Conservation (phyloP, 2,113 vertebrate genomes). For the Sander vitreus region DNA sequence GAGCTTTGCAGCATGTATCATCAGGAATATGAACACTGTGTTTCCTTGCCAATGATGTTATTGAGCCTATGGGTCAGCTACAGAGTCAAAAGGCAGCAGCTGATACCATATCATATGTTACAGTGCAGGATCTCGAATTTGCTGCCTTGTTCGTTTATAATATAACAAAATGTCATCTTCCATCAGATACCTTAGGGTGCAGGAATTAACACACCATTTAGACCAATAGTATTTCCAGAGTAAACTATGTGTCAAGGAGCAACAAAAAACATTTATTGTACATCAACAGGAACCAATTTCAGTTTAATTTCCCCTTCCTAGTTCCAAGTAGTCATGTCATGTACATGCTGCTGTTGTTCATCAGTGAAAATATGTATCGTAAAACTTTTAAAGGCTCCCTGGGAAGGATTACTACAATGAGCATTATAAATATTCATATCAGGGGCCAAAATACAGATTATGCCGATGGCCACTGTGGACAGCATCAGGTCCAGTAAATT, state of each 20-base stretch:
- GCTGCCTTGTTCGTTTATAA: background rate
- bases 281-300: constrained; percentile 66
- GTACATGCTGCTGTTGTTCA: constrained; percentile 23
- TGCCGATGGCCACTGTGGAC: constrained; percentile 25
- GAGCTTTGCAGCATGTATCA: background rate
- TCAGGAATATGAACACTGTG: constrained; percentile 1
- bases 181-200: background rate
- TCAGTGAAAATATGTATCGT: constrained; percentile 48
- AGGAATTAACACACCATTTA: constrained; percentile 32
- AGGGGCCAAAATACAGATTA: constrained; percentile 43
- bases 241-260: constrained; percentile 33
- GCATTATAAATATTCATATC: constrained; percentile 45
- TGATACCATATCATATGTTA: background rate
- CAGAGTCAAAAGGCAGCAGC: constrained; percentile 14
- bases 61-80: constrained; percentile 7
- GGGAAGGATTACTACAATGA: constrained; percentile 35
- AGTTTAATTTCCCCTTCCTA: constrained; percentile 34
- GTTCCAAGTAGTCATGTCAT: constrained; percentile 20
- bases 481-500: constrained; percentile 46
- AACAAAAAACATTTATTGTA: constrained; percentile 43
- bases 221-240: constrained; percentile 36
- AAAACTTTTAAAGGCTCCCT: constrained; percentile 53
- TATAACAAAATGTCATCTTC: background rate
- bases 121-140: background rate
- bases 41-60: constrained; percentile 4